These are phyloP conservation scores for Lasioglossum oenotherae DNA, from an alignment of 2,888 invertebrate species.

Conservation along the genomic window DNA sequence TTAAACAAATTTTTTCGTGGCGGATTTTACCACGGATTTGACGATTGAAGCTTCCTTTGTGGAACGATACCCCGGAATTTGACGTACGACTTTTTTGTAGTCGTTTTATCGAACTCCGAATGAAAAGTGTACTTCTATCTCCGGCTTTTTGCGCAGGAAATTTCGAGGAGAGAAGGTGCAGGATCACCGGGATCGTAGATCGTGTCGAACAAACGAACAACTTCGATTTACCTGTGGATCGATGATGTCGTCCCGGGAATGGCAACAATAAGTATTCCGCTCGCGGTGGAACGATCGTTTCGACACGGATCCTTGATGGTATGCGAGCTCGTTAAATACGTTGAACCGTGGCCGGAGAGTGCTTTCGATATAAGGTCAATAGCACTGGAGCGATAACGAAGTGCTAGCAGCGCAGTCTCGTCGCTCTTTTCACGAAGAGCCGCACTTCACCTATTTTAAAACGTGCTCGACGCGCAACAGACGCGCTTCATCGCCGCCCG, in stretches of 20 bases:
- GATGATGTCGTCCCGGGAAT: constrained; percentile 42
- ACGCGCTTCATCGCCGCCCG: constrained; percentile 37
- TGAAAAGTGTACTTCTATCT: background rate
- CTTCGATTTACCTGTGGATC: constrained; percentile 36
- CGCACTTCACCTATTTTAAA: constrained; percentile 58
- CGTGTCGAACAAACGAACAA: constrained; percentile 23
- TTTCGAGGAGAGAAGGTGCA: background rate
- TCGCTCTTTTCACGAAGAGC: constrained; percentile 24
- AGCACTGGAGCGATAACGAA: constrained; percentile 66
- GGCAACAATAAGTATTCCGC: constrained; percentile 66
- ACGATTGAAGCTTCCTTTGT: background rate
- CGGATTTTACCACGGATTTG: background rate
- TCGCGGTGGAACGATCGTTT: constrained; percentile 66
- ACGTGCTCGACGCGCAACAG: constrained; percentile 28
- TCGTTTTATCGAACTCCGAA: background rate
- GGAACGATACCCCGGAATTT: background rate
- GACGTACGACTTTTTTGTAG: background rate
- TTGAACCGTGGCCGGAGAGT: constrained; percentile 59
- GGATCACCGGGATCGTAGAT: constrained; percentile 14
- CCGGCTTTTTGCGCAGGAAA: background rate
- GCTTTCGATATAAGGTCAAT: constrained; percentile 71
- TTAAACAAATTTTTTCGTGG: too few species aligned
- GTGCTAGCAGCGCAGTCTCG: constrained; percentile 38
- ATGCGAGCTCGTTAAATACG: constrained; percentile 72
- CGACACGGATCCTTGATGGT: constrained; percentile 63